These are phyloP conservation scores for Sebastes baramenuke DNA, from an alignment of 2,797 vertebrate genomes.

Conservation along the genomic window DNA sequence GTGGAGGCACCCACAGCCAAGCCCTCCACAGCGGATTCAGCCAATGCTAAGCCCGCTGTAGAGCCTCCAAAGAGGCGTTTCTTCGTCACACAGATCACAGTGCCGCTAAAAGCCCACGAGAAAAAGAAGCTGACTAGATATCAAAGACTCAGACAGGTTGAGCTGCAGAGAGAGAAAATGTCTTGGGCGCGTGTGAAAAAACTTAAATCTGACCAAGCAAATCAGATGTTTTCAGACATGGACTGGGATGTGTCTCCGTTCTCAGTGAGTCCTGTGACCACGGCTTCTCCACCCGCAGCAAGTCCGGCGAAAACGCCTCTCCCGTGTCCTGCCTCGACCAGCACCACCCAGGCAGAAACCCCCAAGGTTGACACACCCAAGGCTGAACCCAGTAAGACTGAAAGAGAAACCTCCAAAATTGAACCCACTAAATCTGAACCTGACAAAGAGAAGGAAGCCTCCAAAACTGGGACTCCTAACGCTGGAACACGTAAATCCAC, in stretches of 20 bases:
- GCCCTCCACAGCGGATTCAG: slow-evolving; percentile 6
- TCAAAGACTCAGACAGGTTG: slow-evolving; percentile 84
- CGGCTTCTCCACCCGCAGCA: slow-evolving; percentile 24
- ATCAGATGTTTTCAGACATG: slow-evolving; percentile 82
- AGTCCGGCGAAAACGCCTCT: slow-evolving; percentile 42
- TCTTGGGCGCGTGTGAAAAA: slow-evolving; percentile 98
- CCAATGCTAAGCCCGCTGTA: slow-evolving; percentile 41
- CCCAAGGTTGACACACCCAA: slow-evolving; percentile 34
- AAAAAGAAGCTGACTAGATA: slow-evolving; percentile 89
- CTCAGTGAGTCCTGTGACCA: slow-evolving; percentile 21
- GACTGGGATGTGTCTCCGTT: slow-evolving; percentile 63
- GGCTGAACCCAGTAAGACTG: slow-evolving; percentile 36
- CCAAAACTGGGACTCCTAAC: slow-evolving; percentile 32
- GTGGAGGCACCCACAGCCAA: slow-evolving; percentile 52
- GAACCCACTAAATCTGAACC: slow-evolving; percentile 33
- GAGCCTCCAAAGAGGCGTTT: slow-evolving; percentile 89
- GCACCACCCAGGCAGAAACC: slow-evolving; percentile 45
- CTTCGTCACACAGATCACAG: slow-evolving; percentile 91
- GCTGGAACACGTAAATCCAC: slow-evolving; percentile 62
- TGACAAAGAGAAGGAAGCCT: neutral
- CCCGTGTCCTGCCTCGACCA: slow-evolving; percentile 30
- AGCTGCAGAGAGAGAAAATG: slow-evolving; percentile 86
- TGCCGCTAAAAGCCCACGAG: slow-evolving; percentile 90
- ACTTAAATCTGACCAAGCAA: slow-evolving; percentile 90
- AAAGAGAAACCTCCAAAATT: slow-evolving; percentile 3